phyloP scores from a whole-genome alignment of 2,797 vertebrate genomes.

The Neostethus bicornis region DNA sequence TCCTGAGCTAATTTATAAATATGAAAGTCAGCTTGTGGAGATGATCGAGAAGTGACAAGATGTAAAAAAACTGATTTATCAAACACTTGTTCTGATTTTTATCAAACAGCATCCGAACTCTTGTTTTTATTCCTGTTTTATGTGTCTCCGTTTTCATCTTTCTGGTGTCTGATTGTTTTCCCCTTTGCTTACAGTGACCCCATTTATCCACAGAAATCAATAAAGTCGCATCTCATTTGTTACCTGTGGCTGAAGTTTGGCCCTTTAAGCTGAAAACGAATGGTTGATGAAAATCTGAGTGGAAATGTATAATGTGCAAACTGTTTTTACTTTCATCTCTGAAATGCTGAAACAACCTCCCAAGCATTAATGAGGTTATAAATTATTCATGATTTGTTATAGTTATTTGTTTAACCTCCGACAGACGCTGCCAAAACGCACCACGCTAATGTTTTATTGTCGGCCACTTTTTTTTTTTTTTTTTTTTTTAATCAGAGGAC shows the following conservation, averaged over 20 bases:
- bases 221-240: conserved; percentile 58
- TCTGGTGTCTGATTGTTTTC: not conserved
- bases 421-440: conserved; percentile 3
- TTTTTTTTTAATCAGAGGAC: not conserved
- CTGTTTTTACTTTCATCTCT: conserved; percentile 8
- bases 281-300: conserved; percentile 44
- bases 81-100: too few species aligned
- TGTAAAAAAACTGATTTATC: too few species aligned
- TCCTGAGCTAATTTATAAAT: too few species aligned
- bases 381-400: conserved; percentile 30
- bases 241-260: conserved; percentile 38
- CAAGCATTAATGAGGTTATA: conserved; percentile 21
- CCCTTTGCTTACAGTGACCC: conserved; percentile 31
- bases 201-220: conserved; percentile 49
- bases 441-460: conserved; percentile 2
- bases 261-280: conserved; percentile 57
- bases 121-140: too few species aligned
- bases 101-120: too few species aligned
- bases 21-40: too few species aligned
- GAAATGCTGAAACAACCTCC: conserved; percentile 18
- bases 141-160: too few species aligned
- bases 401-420: conserved; percentile 15
- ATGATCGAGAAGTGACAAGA: too few species aligned
- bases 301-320: conserved; percentile 24
- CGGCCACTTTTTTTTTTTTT: conserved; percentile 12